Base-by-base conservation (phyloP, 1,140 invertebrate species). In the Aphaenogaster ashmeadi region DNA sequence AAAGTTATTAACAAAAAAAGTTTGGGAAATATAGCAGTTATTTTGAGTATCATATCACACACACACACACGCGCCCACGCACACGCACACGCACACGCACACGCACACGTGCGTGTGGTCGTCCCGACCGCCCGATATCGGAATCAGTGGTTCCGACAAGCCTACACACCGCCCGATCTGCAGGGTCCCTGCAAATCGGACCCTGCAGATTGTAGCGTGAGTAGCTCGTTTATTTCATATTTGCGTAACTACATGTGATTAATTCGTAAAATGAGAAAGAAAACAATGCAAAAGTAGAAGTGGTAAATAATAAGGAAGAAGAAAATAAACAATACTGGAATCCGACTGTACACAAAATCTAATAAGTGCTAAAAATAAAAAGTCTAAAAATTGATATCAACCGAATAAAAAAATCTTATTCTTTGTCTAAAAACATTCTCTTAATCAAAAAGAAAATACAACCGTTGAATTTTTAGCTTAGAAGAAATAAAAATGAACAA, bases 291-390 rank as follows among this genome's bases (percentile, higher is more conserved):
- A 67, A 5, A 62, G 33, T 62, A 36, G 5, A 66, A 67, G 8
- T 5, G 3, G 3, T 54, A 72, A 72, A 38, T 54, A 74, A 54
- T 74, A 72, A n/a, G 27, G 18, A 44, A 11, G n/a, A 41, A 21
- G 0, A 41, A 18, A 41, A 67, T 41, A 21, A 67, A 67, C 1
- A 15, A 2, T 58, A 18, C 5, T 33, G 15, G 2, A 3, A 36
- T 64, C 9, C 18, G 18, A 38, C 0, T 38, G 62, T 66, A 72
- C 1, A 38, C 3, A 2, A 74, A 54, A 21, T 27, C n/a, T 33
- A 15, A 69, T 38, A 54, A 72, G 7, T 72, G n/a, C 7, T 54
- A 74, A 8, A 54, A 72, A 36, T 74, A 54, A 36, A 54, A 36
- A 52, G 2, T n/a, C 18, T 52, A 52, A 0, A n/a, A 9, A 36